Conservation (phyloP, 2,113 vertebrate species). For the Eudyptes chrysolophus region DNA sequence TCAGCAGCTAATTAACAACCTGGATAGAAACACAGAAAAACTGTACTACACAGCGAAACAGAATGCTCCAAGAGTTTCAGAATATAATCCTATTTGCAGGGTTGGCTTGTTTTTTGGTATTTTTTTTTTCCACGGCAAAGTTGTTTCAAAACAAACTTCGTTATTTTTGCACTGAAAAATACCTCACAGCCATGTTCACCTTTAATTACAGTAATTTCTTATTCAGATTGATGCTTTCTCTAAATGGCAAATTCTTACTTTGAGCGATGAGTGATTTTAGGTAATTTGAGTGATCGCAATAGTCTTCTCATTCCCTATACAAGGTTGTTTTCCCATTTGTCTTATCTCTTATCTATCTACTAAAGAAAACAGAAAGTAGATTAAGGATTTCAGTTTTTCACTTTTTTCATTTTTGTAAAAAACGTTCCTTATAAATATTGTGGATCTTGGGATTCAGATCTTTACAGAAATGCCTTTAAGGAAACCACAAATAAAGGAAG, state of each 20-base stretch:
- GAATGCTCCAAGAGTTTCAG: not conserved
- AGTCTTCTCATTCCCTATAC: not conserved
- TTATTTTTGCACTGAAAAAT: not conserved
- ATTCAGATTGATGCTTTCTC: not conserved
- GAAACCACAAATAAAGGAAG: not conserved
- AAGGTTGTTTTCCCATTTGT: not conserved
- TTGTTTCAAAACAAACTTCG: not conserved
- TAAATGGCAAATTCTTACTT: slow-evolving; percentile 18
- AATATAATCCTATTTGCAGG: not conserved
- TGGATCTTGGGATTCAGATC: not conserved
- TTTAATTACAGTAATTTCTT: slow-evolving; percentile 34
- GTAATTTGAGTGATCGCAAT: not conserved
- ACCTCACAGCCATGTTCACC: not conserved
- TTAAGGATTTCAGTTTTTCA: not conserved
- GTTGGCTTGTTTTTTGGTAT: not conserved
- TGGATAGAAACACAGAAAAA: not conserved
- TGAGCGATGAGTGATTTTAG: not conserved
- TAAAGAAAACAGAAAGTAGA: not conserved
- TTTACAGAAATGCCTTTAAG: not conserved
- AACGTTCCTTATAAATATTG: not conserved
- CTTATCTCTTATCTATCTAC: not conserved
- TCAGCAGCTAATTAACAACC: not conserved
- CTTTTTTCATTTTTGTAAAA: not conserved
- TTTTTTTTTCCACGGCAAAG: not conserved
- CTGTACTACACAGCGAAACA: not conserved